Evolutionary conservation across 2,888 invertebrate genomes (phyloP).

Genomic region (Pseudanteris insignis): DNA sequence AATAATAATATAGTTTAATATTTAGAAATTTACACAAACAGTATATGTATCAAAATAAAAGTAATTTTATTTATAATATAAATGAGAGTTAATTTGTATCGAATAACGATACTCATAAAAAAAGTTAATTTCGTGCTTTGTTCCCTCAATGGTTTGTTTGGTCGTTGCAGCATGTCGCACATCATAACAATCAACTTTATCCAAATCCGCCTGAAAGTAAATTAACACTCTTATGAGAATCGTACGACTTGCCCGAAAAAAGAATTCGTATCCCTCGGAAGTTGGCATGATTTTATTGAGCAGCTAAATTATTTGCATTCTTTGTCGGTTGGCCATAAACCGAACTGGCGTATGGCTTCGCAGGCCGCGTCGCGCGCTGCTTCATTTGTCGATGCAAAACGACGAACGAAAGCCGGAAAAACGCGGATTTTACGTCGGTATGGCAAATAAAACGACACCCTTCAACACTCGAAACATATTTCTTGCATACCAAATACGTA

Average conservation of each 20-base stretch:
- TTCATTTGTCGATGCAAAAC: slow-evolving; percentile 38
- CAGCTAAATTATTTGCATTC: slow-evolving; percentile 59
- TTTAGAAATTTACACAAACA: too few relatives aligned
- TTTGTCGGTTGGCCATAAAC: slow-evolving; percentile 57
- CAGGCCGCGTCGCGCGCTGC: slow-evolving; percentile 30
- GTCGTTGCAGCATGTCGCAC: too few relatives aligned
- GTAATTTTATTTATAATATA: too few relatives aligned
- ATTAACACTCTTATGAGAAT: slow-evolving; percentile 54
- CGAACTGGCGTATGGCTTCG: too few relatives aligned
- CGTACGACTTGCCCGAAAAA: slow-evolving; percentile 58
- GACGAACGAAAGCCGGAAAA: slow-evolving; percentile 22
- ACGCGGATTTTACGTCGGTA: slow-evolving; percentile 29
- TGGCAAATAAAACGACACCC: slow-evolving; percentile 1
- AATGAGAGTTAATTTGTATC: too few relatives aligned
- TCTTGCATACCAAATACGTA: slow-evolving; percentile 39
- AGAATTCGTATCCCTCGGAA: slow-evolving; percentile 57
- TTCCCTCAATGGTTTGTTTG: too few relatives aligned
- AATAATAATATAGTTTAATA: too few relatives aligned
- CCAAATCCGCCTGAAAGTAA: too few relatives aligned
- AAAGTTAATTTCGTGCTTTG: too few relatives aligned
- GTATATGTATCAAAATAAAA: too few relatives aligned
- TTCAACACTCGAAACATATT: slow-evolving; percentile 35
- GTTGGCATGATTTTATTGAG: slow-evolving; percentile 52
- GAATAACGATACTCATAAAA: too few relatives aligned
- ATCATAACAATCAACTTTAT: too few relatives aligned